These are phyloP conservation scores for Menura novaehollandiae DNA, from an alignment of 2,113 vertebrate species.

Conservation along the genomic window DNA sequence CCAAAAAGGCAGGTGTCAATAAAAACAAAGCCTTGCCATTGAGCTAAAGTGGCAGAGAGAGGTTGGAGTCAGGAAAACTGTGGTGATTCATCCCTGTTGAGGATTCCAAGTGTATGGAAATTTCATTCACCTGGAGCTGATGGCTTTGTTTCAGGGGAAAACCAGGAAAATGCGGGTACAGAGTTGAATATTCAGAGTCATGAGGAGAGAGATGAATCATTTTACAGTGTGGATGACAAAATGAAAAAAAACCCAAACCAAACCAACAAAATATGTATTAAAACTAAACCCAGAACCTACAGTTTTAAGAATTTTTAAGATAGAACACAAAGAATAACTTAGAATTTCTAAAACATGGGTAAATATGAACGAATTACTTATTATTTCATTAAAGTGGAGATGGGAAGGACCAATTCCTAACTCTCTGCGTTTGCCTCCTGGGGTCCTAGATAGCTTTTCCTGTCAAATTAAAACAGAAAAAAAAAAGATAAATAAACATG, in stretches of 20 bases:
- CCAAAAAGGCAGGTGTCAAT: not conserved
- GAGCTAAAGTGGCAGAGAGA: not conserved
- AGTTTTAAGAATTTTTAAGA: slow-evolving; percentile 42
- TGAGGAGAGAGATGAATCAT: not conserved
- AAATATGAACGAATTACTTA: slow-evolving; percentile 81
- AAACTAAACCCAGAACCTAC: slow-evolving; percentile 25
- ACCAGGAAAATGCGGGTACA: not conserved
- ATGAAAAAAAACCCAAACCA: not conserved
- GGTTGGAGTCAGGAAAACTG: not conserved
- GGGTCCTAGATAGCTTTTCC: slow-evolving; percentile 77
- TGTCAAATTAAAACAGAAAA: slow-evolving; percentile 76
- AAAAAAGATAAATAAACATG: slow-evolving; percentile 81
- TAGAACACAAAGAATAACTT: slow-evolving; percentile 43
- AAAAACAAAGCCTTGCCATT: not conserved
- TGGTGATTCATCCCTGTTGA: not conserved
- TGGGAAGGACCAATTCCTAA: slow-evolving; percentile 74
- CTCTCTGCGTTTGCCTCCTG: slow-evolving; percentile 75
- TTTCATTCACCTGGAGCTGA: not conserved
- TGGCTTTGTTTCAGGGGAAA: not conserved
- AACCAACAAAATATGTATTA: not conserved
- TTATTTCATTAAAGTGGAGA: slow-evolving; percentile 79
- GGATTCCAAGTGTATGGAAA: not conserved
- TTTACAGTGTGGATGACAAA: not conserved
- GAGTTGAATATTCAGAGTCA: not conserved
- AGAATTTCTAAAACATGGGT: slow-evolving; percentile 64